Base-by-base conservation (phyloP, 2,113 vertebrate species). In the Hippoglossus stenolepis region DNA sequence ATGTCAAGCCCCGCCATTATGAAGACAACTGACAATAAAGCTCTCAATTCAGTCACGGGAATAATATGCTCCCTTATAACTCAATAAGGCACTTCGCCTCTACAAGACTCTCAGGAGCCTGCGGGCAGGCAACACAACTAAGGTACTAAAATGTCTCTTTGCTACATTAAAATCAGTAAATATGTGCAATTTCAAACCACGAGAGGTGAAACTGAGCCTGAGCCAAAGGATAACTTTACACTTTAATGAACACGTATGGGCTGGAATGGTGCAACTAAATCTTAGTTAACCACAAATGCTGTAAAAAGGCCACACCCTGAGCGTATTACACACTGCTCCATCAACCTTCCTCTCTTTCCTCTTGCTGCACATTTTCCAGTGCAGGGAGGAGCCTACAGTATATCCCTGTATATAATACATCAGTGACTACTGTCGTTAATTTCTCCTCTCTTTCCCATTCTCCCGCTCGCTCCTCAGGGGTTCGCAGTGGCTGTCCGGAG, bases 401-500 rank as follows among this genome's bases (percentile, higher is more conserved):
- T 56, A 87, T 77, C 65, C 65, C 53, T 54, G 79, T 65, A 77
- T 74, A 60, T 80, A 76, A 89, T 82, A 87, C 65, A 88, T 87
- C 75, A 80, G 68, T 26, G 26, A 75, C 80, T 56, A 77, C 84
- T 59, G 68, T 49, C 58, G 70, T 70, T 75, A 73, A 87, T 79
- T 88, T 87, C 77, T 53, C 75, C 76, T 64, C 66, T 80, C 43
- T 62, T 23, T 74, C 77, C 35, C 71, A 18, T 12, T 58, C 78
- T 70, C 81, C 59, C 12, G 63, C 38, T 18, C 43, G 49, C 80
- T 77, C 84, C 73, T 79, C 64, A 14, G 63, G 24, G 85, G 82
- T 85, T 87, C 89, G 85, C 89, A 76, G 73, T 80, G 75, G 73
- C 81, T 66, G 85, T 91, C 86, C 87, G 9, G 83, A 84, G 70